Evolutionary conservation across 2,797 vertebrate species (phyloP).

Genomic region (Aphelocoma californica): DNA sequence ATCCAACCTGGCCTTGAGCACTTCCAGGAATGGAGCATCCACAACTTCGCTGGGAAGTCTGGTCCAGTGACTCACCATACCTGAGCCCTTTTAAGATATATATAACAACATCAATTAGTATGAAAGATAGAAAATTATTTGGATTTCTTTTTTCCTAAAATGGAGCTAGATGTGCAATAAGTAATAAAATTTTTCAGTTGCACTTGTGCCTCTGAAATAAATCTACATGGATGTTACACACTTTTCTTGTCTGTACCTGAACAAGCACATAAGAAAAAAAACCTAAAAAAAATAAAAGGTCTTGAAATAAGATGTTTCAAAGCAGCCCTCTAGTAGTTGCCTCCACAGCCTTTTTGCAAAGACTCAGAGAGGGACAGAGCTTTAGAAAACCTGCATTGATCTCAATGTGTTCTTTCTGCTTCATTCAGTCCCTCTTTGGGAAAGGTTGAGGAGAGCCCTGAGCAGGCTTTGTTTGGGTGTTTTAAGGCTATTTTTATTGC

Average conservation of each 20-base stretch:
- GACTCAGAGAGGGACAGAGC: accelerated
- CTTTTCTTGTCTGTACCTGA: neutral
- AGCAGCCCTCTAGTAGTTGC: neutral
- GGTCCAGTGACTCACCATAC: neutral
- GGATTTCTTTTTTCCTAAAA: neutral
- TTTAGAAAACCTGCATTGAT: neutral
- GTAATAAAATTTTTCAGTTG: neutral
- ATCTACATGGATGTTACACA: neutral
- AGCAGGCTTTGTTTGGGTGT: neutral
- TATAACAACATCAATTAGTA: neutral
- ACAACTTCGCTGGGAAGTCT: neutral
- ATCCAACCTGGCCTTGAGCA: neutral
- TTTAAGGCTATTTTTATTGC: neutral
- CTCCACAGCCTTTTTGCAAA: neutral
- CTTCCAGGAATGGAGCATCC: neutral
- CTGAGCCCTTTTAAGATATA: neutral
- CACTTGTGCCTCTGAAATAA: neutral
- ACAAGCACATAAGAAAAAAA: neutral
- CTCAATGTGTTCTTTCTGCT: neutral
- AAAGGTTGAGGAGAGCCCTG: neutral
- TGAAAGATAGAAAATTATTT: neutral
- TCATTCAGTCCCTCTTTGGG: neutral
- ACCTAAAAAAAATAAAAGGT: neutral
- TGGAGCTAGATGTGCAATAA: neutral
- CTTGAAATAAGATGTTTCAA: neutral